Conservation (phyloP, 2,888 invertebrate genomes). For the Polydrusus cervinus region DNA sequence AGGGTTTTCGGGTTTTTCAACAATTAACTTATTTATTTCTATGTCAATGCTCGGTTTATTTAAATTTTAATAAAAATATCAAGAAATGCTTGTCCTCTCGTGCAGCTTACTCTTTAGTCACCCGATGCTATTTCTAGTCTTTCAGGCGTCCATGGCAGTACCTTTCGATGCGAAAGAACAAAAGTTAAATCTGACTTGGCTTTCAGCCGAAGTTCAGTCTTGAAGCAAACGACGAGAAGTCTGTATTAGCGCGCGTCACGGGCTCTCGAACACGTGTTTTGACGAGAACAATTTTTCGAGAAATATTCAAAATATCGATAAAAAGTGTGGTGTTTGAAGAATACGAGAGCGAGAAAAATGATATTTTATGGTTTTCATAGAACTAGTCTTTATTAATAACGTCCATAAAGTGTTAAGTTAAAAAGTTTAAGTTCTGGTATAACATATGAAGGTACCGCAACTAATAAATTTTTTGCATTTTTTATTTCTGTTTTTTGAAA, state of each 20-base stretch:
- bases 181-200: slow-evolving; percentile 59
- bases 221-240: slow-evolving; percentile 62
- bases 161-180: slow-evolving; percentile 56
- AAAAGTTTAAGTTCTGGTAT: no score
- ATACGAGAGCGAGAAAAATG: not conserved
- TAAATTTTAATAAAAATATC: not conserved
- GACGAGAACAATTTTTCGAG: slow-evolving; percentile 38
- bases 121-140: slow-evolving; percentile 47
- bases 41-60: no score
- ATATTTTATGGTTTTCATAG: not conserved
- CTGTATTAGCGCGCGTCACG: slow-evolving; percentile 58
- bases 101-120: slow-evolving; percentile 11
- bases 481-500: no score
- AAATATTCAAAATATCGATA: slow-evolving; percentile 7
- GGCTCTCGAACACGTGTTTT: slow-evolving; percentile 60
- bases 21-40: no score
- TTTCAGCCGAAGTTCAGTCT: slow-evolving; percentile 62
- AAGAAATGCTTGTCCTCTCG: not conserved
- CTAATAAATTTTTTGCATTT: no score
- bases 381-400: no score
- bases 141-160: slow-evolving; percentile 33
- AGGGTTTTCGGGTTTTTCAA: no score
- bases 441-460: no score
- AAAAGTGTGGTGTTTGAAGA: not conserved
- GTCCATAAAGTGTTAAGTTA: no score